Base-by-base conservation (phyloP, 2,113 vertebrate species). In the Orientallactaga bullata region DNA sequence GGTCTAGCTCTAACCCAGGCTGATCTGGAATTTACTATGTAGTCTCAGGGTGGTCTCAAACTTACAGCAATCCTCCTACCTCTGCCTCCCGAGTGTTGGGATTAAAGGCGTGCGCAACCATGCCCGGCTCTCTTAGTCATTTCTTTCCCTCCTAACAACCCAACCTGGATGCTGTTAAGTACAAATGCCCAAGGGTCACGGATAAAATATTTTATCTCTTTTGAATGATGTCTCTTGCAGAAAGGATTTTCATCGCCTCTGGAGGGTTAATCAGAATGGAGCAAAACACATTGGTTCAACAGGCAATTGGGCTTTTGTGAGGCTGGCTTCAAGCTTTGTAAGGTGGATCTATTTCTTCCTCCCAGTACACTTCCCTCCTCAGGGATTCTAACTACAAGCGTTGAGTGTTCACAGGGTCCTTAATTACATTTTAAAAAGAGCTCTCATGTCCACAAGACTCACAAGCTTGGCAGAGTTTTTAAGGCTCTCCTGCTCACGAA, bases 331-430 rank as follows among this genome's bases (percentile, higher is more conserved):
- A 17, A 55, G 18, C 3, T 20, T 26, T 8, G 11, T 0, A 21
- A 35, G 60, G 6, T 23, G 0, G 3, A 4, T 47, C 28, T 24
- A 2, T 37, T 72, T 60, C 24, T 79, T 65, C 2, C 4, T 85
- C 28, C 18, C 15, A 3, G n/a, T 1, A 3, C 7, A 1, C 12
- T 0, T 73, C 37, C 16, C 12, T 51, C 2, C 72, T 23, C 2
- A 1, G 37, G 60, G 21, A 47, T 26, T 76, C 30, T 3, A 35
- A 26, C 23, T 78, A 10, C 24, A 55, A 51, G 35, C 4, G 16
- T 28, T 5, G 13, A 17, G 13, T 18, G 6, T 39, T 24, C 15
- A 12, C 30, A 18, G n/a, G 20, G 21, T 37, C 42, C n/a, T 84
- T 76, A 66, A 51, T 28, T 91, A 17, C 39, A 26, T 39, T 65